Evolutionary conservation across 2,888 invertebrate genomes (phyloP).

Genomic region (Temnothorax rugatulus): DNA sequence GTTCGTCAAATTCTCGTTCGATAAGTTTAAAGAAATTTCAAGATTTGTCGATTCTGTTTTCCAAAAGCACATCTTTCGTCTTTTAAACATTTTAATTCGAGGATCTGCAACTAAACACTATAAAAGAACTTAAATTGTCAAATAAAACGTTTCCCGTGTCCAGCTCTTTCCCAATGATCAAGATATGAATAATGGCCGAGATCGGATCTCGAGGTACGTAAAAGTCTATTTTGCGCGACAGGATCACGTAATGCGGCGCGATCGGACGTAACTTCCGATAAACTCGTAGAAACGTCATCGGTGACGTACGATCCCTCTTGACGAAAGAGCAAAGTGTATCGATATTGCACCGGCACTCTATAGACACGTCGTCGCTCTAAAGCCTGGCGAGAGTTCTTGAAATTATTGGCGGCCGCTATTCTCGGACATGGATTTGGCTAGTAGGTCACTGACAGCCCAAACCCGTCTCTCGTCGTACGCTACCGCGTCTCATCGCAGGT

Average conservation of each 20-base stretch:
- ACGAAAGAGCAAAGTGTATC: slow-evolving; percentile 46
- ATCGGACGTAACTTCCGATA: slow-evolving; percentile 31
- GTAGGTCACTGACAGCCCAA: slow-evolving; percentile 75
- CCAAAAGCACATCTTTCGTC: not conserved
- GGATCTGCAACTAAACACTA: too few species aligned
- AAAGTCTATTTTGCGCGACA: slow-evolving; percentile 26
- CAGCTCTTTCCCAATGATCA: not conserved
- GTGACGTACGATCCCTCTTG: slow-evolving; percentile 38
- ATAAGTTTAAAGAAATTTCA: not conserved
- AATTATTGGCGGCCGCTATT: slow-evolving; percentile 69
- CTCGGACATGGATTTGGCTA: slow-evolving; percentile 66
- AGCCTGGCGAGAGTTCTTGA: slow-evolving; percentile 59
- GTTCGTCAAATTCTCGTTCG: not conserved
- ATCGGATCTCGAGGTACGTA: slow-evolving; percentile 8
- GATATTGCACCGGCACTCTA: slow-evolving; percentile 41
- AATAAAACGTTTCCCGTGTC: not conserved
- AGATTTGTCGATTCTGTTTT: not conserved
- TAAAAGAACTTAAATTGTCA: not conserved
- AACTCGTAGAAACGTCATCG: slow-evolving; percentile 37
- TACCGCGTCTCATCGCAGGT: slow-evolving; percentile 54
- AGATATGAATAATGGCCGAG: not conserved
- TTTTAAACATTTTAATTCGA: not conserved
- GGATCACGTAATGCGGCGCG: slow-evolving; percentile 24
- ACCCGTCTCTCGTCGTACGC: slow-evolving; percentile 52
- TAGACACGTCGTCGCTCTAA: slow-evolving; percentile 35